Evolutionary conservation across 2,888 invertebrate species (phyloP).

Genomic region (Dorcus parallelipipedus): DNA sequence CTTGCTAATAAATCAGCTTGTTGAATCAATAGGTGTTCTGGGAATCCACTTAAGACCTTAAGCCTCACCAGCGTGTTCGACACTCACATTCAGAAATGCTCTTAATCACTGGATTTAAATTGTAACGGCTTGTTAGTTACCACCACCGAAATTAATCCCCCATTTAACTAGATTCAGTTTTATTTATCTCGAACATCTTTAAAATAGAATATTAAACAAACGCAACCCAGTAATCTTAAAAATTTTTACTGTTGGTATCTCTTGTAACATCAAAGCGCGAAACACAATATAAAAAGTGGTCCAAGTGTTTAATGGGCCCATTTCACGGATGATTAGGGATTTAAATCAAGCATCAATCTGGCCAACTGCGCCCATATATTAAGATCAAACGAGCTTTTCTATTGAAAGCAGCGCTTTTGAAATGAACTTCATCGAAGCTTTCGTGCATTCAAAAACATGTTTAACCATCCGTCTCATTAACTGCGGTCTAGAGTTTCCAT

Average conservation of each 20-base stretch:
- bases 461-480: slow-evolving; percentile 40
- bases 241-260: no score
- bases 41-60: slow-evolving; percentile 32
- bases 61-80: slow-evolving; percentile 27
- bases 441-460: slow-evolving; percentile 41
- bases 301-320: slow-evolving; percentile 26
- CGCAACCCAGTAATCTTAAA: no score
- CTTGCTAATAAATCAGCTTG: slow-evolving; percentile 29
- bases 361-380: slow-evolving; percentile 44
- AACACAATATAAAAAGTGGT: slow-evolving; percentile 29
- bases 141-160: slow-evolving; percentile 8
- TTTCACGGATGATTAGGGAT: slow-evolving; percentile 36
- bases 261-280: slow-evolving; percentile 15
- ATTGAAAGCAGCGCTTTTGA: slow-evolving; percentile 39
- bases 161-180: not conserved
- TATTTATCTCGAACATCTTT: not conserved
- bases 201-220: no score
- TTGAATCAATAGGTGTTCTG: slow-evolving; percentile 31
- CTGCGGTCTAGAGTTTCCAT: slow-evolving; percentile 40
- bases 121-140: slow-evolving; percentile 24
- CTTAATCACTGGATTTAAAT: slow-evolving; percentile 28
- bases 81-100: slow-evolving; percentile 24
- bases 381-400: slow-evolving; percentile 48
- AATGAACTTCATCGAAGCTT: slow-evolving; percentile 40
- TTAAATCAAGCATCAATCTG: slow-evolving; percentile 21